Evolutionary conservation across 2,113 vertebrate genomes (phyloP).

Genomic region (Mastomys coucha): DNA sequence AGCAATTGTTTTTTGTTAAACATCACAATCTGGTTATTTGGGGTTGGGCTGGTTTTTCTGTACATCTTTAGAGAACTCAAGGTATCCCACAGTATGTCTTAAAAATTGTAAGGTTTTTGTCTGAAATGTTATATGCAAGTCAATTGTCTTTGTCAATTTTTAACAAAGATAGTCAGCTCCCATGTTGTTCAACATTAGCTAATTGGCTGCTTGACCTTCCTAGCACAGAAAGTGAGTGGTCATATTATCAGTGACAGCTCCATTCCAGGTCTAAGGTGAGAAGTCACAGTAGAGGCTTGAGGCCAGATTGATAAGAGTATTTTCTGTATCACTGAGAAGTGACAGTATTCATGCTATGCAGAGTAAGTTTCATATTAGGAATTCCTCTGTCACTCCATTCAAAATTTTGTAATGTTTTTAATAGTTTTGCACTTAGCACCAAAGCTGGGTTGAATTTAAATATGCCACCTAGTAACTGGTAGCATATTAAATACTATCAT

Average conservation of each 20-base stretch:
- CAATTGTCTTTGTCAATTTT: conserved; percentile 16
- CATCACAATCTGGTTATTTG: not conserved
- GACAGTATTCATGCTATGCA: not conserved
- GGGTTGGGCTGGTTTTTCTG: conserved; percentile 7
- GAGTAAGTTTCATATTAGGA: not conserved
- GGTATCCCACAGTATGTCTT: not conserved
- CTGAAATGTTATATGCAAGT: not conserved
- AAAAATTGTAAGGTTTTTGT: not conserved
- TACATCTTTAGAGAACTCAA: conserved; percentile 39
- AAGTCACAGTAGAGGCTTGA: not conserved
- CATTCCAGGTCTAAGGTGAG: not conserved
- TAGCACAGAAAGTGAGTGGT: not conserved
- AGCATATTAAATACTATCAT: not conserved
- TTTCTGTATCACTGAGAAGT: not conserved
- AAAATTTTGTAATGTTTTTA: not conserved
- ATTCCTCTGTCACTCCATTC: not conserved
- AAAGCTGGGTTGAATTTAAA: not conserved
- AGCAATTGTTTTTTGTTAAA: conserved; percentile 63
- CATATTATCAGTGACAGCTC: not conserved
- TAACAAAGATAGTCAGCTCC: not conserved
- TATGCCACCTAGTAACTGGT: not conserved
- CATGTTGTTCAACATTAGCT: not conserved
- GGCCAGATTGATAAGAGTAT: not conserved
- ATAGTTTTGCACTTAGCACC: not conserved
- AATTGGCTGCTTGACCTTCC: not conserved